Conservation (phyloP, 1,140 invertebrate genomes). For the Lordiphosa mommai region DNA sequence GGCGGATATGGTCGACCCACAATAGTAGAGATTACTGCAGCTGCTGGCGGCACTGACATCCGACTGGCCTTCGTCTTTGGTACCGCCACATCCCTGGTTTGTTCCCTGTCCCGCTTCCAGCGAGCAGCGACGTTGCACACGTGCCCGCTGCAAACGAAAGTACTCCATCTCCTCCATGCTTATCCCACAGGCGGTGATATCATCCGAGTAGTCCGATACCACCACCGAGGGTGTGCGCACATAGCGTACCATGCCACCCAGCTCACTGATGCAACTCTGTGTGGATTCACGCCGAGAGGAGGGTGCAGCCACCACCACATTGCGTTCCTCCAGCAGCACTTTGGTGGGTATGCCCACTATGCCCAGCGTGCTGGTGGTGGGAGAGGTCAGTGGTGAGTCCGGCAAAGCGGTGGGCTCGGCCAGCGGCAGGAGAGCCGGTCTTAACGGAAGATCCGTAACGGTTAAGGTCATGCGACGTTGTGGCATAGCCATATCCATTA, state of each 20-base stretch:
- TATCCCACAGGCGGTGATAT: constrained; percentile 83
- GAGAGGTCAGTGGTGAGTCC: constrained; percentile 55
- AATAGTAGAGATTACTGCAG: constrained; percentile 83
- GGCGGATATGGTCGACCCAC: constrained; percentile 81
- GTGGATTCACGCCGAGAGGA: constrained; percentile 70
- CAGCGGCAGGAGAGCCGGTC: constrained; percentile 66
- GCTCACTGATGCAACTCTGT: constrained; percentile 65
- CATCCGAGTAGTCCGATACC: constrained; percentile 91
- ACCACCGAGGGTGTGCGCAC: constrained; percentile 90
- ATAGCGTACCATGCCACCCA: constrained; percentile 80
- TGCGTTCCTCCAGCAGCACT: constrained; percentile 71
- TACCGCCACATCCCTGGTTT: constrained; percentile 32
- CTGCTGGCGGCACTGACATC: constrained; percentile 84
- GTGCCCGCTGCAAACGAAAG: constrained; percentile 81
- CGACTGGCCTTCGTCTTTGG: constrained; percentile 78
- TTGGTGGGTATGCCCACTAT: constrained; percentile 63
- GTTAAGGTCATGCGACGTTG: constrained; percentile 72
- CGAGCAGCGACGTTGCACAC: constrained; percentile 69
- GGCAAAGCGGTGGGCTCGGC: constrained; percentile 72
- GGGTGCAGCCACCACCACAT: constrained; percentile 46
- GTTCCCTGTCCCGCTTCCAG: constrained; percentile 56
- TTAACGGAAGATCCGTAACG: constrained; percentile 68
- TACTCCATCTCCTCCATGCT: constrained; percentile 85
- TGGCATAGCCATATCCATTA: constrained; percentile 27
- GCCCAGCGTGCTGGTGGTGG: constrained; percentile 16